phyloP scores from a whole-genome alignment of 1,140 invertebrate genomes.

The Drosophila sp. region DNA sequence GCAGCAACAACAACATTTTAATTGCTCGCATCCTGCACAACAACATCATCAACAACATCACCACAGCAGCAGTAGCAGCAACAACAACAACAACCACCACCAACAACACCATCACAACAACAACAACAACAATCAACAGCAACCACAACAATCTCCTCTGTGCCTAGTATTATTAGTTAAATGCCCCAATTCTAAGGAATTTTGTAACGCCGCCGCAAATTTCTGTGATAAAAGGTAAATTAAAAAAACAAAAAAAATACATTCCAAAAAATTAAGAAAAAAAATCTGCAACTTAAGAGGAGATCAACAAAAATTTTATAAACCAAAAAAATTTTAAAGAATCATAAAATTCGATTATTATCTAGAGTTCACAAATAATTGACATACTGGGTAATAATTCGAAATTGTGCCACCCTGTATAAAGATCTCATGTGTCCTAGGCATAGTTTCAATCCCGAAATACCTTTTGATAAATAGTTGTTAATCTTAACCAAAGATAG shows the following conservation, averaged over 20 bases:
- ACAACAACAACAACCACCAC: constrained; percentile 45
- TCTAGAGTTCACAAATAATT: no score
- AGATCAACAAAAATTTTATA: neutral
- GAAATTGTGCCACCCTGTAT: no score
- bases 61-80: constrained; percentile 42
- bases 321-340: no score
- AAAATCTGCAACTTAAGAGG: neutral
- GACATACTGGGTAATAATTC: no score
- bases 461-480: no score
- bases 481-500: no score
- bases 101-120: constrained; percentile 36
- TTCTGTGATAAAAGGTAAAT: constrained; percentile 83
- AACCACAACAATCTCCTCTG: constrained; percentile 82
- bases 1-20: constrained; percentile 54
- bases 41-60: constrained; percentile 48
- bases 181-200: constrained; percentile 83
- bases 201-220: constrained; percentile 83
- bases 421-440: no score
- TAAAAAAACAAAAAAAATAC: constrained; percentile 7
- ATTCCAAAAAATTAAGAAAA: neutral
- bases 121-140: constrained; percentile 56
- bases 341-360: no score
- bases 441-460: no score
- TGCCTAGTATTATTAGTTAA: constrained; percentile 83
- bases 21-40: constrained; percentile 61